Percentiles rank a stretch among this genome's conserved stretches.
Conservation (phyloP, 35 echinoderm and acorn worm species). For the Ophioderma brevispina region DNA sequence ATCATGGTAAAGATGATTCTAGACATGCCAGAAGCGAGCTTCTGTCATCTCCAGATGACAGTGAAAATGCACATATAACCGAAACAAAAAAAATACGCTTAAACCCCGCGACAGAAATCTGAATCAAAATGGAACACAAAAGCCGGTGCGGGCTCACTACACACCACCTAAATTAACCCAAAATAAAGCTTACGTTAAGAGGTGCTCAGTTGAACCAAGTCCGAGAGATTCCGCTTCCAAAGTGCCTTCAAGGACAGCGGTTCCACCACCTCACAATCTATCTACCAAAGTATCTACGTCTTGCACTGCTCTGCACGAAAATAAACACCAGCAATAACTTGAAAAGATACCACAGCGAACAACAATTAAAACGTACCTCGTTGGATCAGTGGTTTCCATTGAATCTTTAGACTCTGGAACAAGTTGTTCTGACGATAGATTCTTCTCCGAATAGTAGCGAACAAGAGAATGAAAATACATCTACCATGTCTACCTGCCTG, state of each 20-base stretch:
- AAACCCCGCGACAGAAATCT: background rate
- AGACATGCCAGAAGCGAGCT: too few relatives aligned
- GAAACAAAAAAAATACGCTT: too few relatives aligned
- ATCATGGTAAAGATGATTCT: too few relatives aligned
- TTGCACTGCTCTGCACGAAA: background rate
- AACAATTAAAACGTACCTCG: background rate
- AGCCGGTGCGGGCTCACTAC: background rate
- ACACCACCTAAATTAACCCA: background rate
- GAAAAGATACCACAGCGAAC: background rate
- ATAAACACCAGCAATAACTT: slow-evolving; percentile 5
- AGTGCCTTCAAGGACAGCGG: background rate
- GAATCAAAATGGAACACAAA: background rate
- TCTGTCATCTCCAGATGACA: too few relatives aligned
- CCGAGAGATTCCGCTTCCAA: background rate
- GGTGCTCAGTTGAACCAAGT: background rate
- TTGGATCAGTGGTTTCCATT: slow-evolving; percentile 1
- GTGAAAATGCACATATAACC: too few relatives aligned
- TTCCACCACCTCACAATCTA: background rate
- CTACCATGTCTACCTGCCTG: background rate
- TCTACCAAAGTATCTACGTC: background rate
- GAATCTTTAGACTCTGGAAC: slow-evolving; percentile 31
- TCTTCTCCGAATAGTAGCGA: background rate
- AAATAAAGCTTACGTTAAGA: background rate
- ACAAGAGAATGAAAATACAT: background rate
- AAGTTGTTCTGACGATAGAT: slow-evolving; percentile 11